phyloP scores from a whole-genome alignment of 1,140 invertebrate genomes.

The Drosophila funebris region DNA sequence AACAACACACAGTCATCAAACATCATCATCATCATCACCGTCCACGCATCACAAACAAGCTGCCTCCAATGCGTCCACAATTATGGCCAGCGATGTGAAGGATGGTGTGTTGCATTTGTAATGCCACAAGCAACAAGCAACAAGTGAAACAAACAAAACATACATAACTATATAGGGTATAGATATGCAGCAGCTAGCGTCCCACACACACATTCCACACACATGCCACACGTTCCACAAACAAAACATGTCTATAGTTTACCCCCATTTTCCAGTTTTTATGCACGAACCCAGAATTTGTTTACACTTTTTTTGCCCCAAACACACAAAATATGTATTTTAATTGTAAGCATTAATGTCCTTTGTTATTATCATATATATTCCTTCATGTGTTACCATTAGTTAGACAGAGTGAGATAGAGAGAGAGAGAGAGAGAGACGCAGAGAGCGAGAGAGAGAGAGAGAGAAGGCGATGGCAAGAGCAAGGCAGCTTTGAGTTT shows the following conservation, averaged over 20 bases:
- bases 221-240: conserved; percentile 43
- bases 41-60: conserved; percentile 73
- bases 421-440: conserved; percentile 21
- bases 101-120: conserved; percentile 82
- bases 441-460: conserved; percentile 15
- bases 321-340: conserved; percentile 17
- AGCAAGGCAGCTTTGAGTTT: conserved; percentile 1
- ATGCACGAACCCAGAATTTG: no score
- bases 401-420: conserved; percentile 50
- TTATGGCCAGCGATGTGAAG: conserved; percentile 77
- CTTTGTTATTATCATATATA: conserved; percentile 56
- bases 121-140: conserved; percentile 3
- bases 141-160: conserved; percentile 12
- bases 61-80: conserved; percentile 75
- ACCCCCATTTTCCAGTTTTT: conserved; percentile 52
- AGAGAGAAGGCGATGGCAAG: no score
- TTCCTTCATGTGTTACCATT: conserved; percentile 50
- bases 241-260: conserved; percentile 50
- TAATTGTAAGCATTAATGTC: conserved; percentile 54
- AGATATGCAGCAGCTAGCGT: no score
- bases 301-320: conserved; percentile 40
- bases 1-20: conserved; percentile 30
- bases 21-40: conserved; percentile 54
- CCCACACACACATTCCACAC: conserved; percentile 12
- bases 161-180: conserved; percentile 21